phyloP scores from a whole-genome alignment of 2,888 invertebrate species.

The Drosophila recens region DNA sequence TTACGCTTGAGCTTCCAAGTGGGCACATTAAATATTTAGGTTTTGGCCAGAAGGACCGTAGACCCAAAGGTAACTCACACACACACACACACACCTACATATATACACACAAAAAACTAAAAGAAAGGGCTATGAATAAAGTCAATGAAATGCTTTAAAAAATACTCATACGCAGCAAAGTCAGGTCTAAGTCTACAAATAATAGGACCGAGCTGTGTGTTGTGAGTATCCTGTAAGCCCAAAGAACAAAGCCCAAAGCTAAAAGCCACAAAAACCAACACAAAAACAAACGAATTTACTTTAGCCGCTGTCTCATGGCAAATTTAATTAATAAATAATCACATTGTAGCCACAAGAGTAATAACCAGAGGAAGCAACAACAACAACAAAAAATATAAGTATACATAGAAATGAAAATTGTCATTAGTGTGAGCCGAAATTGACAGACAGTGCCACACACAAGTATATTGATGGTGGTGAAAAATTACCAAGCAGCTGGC shows the following conservation, averaged over 20 bases:
- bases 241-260: conserved; percentile 28
- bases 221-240: conserved; percentile 15
- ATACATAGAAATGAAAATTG: conserved; percentile 61
- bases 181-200: conserved; percentile 57
- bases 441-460: conserved; percentile 38
- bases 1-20: conserved; percentile 54
- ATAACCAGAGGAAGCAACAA: conserved; percentile 59
- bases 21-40: conserved; percentile 57
- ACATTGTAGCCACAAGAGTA: conserved; percentile 77
- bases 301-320: conserved; percentile 65
- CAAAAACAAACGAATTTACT: conserved; percentile 39
- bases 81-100: not conserved
- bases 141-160: conserved; percentile 54
- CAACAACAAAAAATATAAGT: conserved; percentile 22
- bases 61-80: conserved; percentile 2
- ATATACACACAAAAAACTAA: not conserved
- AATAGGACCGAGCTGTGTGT: conserved; percentile 38
- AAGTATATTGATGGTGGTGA: conserved; percentile 38
- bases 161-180: conserved; percentile 32
- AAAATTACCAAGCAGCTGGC: conserved; percentile 53
- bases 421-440: conserved; percentile 66
- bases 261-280: conserved; percentile 45
- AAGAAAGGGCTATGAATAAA: conserved; percentile 41
- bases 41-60: not conserved
- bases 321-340: conserved; percentile 83